These are phyloP conservation scores for Drosophila kanapiae DNA, from an alignment of 1,140 invertebrate genomes.

Conservation along the genomic window DNA sequence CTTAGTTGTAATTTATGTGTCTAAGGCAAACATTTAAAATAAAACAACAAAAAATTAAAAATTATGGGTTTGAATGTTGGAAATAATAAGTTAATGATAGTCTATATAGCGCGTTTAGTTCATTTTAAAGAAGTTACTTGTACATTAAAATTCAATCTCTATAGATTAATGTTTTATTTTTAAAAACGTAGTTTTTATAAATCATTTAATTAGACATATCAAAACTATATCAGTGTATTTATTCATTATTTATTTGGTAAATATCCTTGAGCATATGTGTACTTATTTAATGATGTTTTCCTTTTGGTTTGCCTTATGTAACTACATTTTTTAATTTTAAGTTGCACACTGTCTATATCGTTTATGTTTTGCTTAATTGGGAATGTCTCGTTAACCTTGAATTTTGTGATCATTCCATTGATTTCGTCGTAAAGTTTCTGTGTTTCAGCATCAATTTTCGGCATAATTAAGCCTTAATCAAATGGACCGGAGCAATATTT, in stretches of 20 bases:
- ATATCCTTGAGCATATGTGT: background rate
- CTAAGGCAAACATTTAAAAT: too few species aligned
- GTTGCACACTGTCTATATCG: background rate
- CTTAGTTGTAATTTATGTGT: background rate
- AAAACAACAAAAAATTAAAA: background rate
- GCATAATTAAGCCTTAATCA: slow-evolving; percentile 79
- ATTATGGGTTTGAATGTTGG: background rate
- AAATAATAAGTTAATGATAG: background rate
- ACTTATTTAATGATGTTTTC: background rate
- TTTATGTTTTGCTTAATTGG: background rate
- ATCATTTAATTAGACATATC: background rate
- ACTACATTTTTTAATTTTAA: background rate
- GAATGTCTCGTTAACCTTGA: slow-evolving; percentile 87
- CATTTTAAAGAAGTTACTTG: too few species aligned
- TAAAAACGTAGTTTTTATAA: background rate
- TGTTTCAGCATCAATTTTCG: slow-evolving; percentile 93
- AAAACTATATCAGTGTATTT: background rate
- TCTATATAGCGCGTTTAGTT: background rate
- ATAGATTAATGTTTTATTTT: background rate
- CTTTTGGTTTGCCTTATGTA: background rate
- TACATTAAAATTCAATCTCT: too few species aligned
- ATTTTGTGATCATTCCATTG: slow-evolving; percentile 90
- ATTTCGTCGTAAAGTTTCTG: slow-evolving; percentile 91
- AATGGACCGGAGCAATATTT: slow-evolving; percentile 25
- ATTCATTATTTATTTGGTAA: too few species aligned